phyloP scores from a whole-genome alignment of 2,888 invertebrate species.

The Drosophila anceps region DNA sequence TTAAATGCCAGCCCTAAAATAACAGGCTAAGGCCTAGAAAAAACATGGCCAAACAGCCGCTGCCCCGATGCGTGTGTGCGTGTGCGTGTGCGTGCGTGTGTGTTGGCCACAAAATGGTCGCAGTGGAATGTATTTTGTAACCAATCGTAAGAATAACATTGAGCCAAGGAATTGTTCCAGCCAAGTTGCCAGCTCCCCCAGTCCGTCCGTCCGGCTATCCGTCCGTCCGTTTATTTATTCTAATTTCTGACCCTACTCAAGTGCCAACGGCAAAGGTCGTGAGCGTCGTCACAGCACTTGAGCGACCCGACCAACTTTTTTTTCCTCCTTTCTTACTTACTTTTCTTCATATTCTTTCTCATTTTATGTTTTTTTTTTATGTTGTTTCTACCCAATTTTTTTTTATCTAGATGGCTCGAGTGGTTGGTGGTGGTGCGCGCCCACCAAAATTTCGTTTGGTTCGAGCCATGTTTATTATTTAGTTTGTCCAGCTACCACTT shows the following conservation, averaged over 20 bases:
- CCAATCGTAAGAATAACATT: conserved; percentile 79
- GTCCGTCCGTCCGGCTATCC: background rate
- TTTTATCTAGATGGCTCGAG: conserved; percentile 65
- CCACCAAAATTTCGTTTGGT: conserved; percentile 32
- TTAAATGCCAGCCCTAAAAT: conserved; percentile 75
- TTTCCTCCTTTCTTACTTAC: conserved; percentile 15
- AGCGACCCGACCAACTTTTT: conserved; percentile 50
- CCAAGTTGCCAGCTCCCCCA: conserved; percentile 12
- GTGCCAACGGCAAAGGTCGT: conserved; percentile 70
- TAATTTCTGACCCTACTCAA: conserved; percentile 82
- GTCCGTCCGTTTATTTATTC: conserved; percentile 71
- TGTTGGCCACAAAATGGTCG: conserved; percentile 66
- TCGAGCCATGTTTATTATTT: conserved; percentile 70
- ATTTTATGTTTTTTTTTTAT: background rate
- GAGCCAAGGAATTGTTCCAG: conserved; percentile 27
- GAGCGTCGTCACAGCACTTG: conserved; percentile 78
- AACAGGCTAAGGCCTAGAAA: conserved; percentile 69
- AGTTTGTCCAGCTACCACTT: conserved; percentile 50
- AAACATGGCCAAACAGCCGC: conserved; percentile 74
- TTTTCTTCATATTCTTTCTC: conserved; percentile 21
- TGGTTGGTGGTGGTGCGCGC: conserved; percentile 50
- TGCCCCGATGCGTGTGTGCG: background rate
- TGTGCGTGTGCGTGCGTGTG: conserved; percentile 5
- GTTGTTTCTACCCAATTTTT: conserved; percentile 34
- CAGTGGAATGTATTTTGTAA: conserved; percentile 67